A percentile compares a stretch with the other conserved stretches of the same genome.
Evolutionary conservation across 2,888 invertebrate species (phyloP).

Genomic region (Drosophila kambysellisi): DNA sequence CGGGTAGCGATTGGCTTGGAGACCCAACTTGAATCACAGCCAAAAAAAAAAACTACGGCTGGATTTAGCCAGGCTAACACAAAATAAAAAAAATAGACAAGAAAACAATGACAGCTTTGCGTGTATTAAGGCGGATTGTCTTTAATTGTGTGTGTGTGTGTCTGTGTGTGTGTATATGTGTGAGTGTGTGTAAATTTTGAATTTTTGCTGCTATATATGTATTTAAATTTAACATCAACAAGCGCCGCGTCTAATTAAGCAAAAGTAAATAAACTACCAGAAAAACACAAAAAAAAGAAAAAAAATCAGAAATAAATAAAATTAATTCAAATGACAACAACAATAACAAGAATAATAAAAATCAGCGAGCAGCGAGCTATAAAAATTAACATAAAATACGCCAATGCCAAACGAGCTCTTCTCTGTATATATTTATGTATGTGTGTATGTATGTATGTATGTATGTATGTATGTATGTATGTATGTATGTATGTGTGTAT

Average conservation of each 20-base stretch:
- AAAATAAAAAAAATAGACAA: neutral
- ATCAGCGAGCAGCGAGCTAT: constrained; percentile 60
- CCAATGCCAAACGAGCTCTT: constrained; percentile 50
- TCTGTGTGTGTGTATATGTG: neutral
- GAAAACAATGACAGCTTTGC: constrained; percentile 54
- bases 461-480: constrained; percentile 10
- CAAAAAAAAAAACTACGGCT: constrained; percentile 22
- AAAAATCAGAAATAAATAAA: constrained; percentile 66
- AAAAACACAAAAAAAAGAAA: constrained; percentile 8
- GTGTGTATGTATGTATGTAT: neutral
- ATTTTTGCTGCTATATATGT: constrained; percentile 10
- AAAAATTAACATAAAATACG: constrained; percentile 77
- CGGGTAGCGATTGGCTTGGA: neutral
- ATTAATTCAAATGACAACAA: constrained; percentile 71
- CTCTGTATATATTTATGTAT: neutral
- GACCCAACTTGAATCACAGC: constrained; percentile 21
- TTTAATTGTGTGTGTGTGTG: constrained; percentile 42
- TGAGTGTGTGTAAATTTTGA: constrained; percentile 9
- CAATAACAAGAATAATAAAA: constrained; percentile 59
- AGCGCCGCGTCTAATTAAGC: constrained; percentile 59
- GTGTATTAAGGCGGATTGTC: constrained; percentile 57
- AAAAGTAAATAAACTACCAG: constrained; percentile 63
- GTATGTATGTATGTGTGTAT: constrained; percentile 8
- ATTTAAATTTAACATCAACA: constrained; percentile 43
- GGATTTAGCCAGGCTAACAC: constrained; percentile 17